Base-by-base conservation (phyloP, 2,888 invertebrate genomes). In the Hypomecis punctinalis region DNA sequence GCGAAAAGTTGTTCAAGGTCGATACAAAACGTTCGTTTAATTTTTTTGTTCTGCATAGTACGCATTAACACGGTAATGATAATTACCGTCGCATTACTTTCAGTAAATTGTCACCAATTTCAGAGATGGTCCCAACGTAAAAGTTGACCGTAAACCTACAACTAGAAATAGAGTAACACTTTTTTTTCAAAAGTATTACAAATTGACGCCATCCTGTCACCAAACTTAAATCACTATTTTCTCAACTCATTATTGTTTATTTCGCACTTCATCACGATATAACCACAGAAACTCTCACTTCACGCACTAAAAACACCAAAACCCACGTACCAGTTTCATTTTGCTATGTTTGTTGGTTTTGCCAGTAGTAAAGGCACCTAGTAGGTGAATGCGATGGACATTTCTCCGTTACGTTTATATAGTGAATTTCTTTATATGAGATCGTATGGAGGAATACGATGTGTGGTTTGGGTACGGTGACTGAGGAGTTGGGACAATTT, bases 291-390 rank as follows among this genome's bases (percentile, higher is more conserved):
- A 46, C 60, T 61, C 61, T 69, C 69, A 55, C 62, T 67, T 53
- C 39, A 61, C 47, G 63, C 59, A 68, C 65, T 61, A 59, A 64
- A 67, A 65, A 59, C 64, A 68, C 54, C n/a, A 53, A 59, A 47
- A 69, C 88, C n/a, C n/a, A 61, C 90, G 79, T 85, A 91, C 91
- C 89, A 88, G 76, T 74, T 87, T 91, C 91, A 91, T 91, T 76
- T 84, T 76, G 63, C 70, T 62, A 68, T 56, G 72, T 74, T 73
- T 66, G 67, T 67, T 71, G 72, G 69, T 70, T 68, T 71, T 61
- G 63, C 71, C 75, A 69, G 79, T 77, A 74, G 70, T 76, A 76
- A 69, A 74, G 71, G 67, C 82, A 90, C 87, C 88, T 88, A 76
- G 72, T 73, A 72, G 72, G 73, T 78, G 79, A 73, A 68, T 73